These are phyloP conservation scores for Tragopan temminckii DNA, from an alignment of 2,797 vertebrate species.

Conservation along the genomic window DNA sequence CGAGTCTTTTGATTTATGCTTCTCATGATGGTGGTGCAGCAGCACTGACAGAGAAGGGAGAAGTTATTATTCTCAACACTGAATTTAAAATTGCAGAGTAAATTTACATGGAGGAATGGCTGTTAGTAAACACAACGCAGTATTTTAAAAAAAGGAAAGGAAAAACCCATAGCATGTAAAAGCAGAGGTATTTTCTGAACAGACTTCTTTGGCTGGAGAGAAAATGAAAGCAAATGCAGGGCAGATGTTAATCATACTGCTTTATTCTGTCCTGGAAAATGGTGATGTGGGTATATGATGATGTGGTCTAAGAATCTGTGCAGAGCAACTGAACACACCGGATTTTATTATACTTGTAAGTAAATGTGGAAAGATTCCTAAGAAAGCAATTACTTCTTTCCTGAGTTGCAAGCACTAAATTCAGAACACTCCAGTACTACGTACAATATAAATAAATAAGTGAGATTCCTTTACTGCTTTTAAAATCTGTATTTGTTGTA, in stretches of 20 bases:
- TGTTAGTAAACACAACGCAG: background rate
- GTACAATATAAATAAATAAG: background rate
- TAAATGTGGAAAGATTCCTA: background rate
- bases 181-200: background rate
- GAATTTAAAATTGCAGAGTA: background rate
- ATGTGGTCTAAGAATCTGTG: background rate
- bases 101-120: background rate
- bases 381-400: background rate
- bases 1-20: rapidly evolving
- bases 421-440: background rate
- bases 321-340: background rate
- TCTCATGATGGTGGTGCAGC: background rate
- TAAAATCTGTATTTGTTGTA: background rate
- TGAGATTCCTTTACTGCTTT: background rate
- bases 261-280: background rate
- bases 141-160: background rate
- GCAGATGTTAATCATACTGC: background rate
- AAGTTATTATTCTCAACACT: background rate
- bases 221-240: background rate
- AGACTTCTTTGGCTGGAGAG: background rate
- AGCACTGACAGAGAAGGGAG: background rate
- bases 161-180: background rate
- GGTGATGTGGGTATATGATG: background rate
- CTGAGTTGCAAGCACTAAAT: background rate
- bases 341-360: background rate